Conservation (phyloP, 2,797 vertebrate species). For the Anguilla pacifica region DNA sequence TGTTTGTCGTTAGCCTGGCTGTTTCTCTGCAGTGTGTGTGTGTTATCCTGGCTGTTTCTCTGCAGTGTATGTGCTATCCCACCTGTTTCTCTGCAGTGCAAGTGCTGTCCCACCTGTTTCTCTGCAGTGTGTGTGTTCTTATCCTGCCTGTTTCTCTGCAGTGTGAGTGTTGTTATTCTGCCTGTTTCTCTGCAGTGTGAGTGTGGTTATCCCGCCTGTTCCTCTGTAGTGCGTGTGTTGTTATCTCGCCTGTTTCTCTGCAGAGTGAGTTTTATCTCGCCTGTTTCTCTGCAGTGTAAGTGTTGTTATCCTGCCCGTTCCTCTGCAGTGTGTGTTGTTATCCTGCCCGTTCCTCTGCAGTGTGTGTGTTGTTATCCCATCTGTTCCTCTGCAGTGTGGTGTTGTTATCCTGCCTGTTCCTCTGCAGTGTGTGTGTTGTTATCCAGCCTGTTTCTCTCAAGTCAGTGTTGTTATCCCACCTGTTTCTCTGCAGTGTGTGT, state of each 20-base stretch:
- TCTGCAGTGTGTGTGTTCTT: background rate
- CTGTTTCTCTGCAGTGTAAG: too few species aligned
- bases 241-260: too few species aligned
- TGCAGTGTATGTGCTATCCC: background rate
- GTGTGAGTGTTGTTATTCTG: background rate
- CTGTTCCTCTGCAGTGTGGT: background rate
- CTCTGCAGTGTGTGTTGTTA: background rate
- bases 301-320: slow-evolving; percentile 11
- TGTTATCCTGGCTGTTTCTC: too few species aligned
- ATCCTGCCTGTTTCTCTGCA: too few species aligned
- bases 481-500: slow-evolving; percentile 5
- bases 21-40: background rate
- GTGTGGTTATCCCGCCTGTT: background rate
- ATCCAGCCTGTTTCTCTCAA: background rate
- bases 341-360: too few species aligned
- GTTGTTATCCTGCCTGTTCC: too few species aligned
- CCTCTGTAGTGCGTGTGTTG: background rate
- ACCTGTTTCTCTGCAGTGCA: too few species aligned
- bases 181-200: too few species aligned
- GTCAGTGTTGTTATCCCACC: background rate
- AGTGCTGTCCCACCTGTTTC: background rate
- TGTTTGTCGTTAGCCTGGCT: slow-evolving; percentile 19
- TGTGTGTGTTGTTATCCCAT: background rate
- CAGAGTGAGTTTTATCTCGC: too few species aligned
- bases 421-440: background rate